Percentiles rank a stretch among this genome's conserved stretches.
phyloP scores from a whole-genome alignment of 53 echinoderm and acorn worm species.

The Antedon mediterranea region DNA sequence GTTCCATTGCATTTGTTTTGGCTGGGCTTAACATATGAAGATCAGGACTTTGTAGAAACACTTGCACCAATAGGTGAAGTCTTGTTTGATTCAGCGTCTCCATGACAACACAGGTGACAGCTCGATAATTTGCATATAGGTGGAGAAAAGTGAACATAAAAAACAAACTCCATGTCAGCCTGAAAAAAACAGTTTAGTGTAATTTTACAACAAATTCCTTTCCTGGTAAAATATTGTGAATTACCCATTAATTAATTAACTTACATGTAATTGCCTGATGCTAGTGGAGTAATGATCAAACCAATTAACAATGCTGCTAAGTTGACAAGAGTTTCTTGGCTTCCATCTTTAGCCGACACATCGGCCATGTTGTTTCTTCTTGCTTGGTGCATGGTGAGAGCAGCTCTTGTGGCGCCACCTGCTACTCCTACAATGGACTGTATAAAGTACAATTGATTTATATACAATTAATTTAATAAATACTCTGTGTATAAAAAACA shows the following conservation, averaged over 20 bases:
- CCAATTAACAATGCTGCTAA: conserved; percentile 60
- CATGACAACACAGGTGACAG: conserved; percentile 97
- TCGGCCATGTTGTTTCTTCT: conserved; percentile 98
- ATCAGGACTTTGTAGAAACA: conserved; percentile 42
- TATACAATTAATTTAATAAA: too few relatives aligned
- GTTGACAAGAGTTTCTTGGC: conserved; percentile 93
- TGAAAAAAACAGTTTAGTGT: conserved; percentile 13
- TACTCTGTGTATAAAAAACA: too few relatives aligned
- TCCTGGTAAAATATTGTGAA: too few relatives aligned
- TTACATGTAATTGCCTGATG: conserved; percentile 47
- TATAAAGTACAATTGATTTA: too few relatives aligned
- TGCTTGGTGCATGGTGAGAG: conserved; percentile 95
- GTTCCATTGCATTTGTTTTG: conserved; percentile 50
- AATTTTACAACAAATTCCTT: too few relatives aligned
- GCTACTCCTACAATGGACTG: conserved; percentile 88
- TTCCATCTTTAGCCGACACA: conserved; percentile 94
- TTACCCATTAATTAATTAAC: neutral
- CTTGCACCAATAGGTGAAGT: conserved; percentile 53
- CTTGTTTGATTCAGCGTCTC: conserved; percentile 77
- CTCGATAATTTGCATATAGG: conserved; percentile 83
- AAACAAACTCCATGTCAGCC: conserved; percentile 80
- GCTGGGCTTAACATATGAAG: conserved; percentile 30
- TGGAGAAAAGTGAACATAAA: conserved; percentile 62
- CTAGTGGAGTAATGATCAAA: conserved; percentile 64
- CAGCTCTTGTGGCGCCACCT: conserved; percentile 93